These are phyloP conservation scores for Cotesia vestalis DNA, from an alignment of 1,140 invertebrate genomes.

Conservation along the genomic window DNA sequence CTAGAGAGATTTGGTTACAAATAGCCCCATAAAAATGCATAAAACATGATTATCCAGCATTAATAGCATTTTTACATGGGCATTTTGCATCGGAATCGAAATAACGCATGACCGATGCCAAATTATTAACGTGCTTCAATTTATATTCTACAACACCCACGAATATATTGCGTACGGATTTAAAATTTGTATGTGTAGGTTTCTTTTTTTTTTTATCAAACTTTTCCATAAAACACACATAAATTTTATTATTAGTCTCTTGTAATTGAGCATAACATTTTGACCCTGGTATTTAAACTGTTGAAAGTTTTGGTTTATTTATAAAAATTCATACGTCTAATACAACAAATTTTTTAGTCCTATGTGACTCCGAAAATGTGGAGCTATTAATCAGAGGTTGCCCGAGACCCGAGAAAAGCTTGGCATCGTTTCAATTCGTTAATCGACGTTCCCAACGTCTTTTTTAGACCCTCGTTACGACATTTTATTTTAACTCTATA, in stretches of 20 bases:
- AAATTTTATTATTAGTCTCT: too few relatives aligned
- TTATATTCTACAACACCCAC: slow-evolving; percentile 18
- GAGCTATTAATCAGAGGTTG: slow-evolving; percentile 31
- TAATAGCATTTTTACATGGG: slow-evolving; percentile 51
- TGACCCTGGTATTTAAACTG: too few relatives aligned
- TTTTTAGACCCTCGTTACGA: slow-evolving; percentile 11
- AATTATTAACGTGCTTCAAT: slow-evolving; percentile 23
- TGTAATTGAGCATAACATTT: too few relatives aligned
- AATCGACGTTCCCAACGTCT: slow-evolving; percentile 30
- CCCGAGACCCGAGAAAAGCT: slow-evolving; percentile 8
- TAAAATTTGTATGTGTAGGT: too few relatives aligned
- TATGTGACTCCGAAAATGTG: background rate
- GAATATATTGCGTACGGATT: too few relatives aligned
- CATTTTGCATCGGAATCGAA: slow-evolving; percentile 20
- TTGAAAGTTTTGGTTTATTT: too few relatives aligned
- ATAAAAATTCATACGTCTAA: background rate
- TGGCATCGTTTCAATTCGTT: slow-evolving; percentile 38
- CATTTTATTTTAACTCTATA: slow-evolving; percentile 1
- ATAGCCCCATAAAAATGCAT: slow-evolving; percentile 63
- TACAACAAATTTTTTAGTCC: slow-evolving; percentile 4
- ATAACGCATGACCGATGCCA: slow-evolving; percentile 24
- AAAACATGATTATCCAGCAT: slow-evolving; percentile 60
- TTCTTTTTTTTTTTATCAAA: too few relatives aligned
- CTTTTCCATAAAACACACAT: too few relatives aligned
- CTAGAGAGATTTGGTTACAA: slow-evolving; percentile 50